Evolutionary conservation across 1,140 invertebrate species (phyloP).

Genomic region (Notospermus geniculatus): DNA sequence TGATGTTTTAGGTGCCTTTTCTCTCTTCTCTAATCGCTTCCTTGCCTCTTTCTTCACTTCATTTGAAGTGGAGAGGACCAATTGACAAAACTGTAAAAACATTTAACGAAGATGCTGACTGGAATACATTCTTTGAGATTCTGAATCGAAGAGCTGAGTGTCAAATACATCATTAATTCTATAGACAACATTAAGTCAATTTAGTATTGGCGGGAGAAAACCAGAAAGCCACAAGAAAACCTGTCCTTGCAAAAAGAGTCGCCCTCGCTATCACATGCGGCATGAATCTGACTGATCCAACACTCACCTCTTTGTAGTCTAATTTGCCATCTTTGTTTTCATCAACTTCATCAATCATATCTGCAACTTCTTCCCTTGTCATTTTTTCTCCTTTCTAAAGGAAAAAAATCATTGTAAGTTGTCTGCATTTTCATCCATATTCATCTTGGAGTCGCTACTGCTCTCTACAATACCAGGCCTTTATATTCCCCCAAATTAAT

Average conservation of each 20-base stretch:
- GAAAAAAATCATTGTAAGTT: too few relatives aligned
- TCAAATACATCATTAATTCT: neutral
- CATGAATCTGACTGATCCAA: constrained; percentile 1
- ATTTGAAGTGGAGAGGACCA: constrained; percentile 43
- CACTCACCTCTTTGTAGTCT: constrained; percentile 50
- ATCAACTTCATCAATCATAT: constrained; percentile 53
- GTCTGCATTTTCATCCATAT: too few relatives aligned
- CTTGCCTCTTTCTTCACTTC: constrained; percentile 41
- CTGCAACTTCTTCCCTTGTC: constrained; percentile 40
- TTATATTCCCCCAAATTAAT: too few relatives aligned
- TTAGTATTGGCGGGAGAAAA: too few relatives aligned
- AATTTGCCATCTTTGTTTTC: constrained; percentile 52
- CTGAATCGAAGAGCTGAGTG: too few relatives aligned
- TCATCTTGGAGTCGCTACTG: too few relatives aligned
- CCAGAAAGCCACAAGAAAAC: too few relatives aligned
- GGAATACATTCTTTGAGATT: too few relatives aligned
- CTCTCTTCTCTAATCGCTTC: constrained; percentile 44
- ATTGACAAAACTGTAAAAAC: constrained; percentile 44
- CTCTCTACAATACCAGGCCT: too few relatives aligned
- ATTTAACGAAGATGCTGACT: too few relatives aligned
- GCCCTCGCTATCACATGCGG: too few relatives aligned
- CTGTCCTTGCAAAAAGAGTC: too few relatives aligned
- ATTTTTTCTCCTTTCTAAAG: constrained; percentile 49
- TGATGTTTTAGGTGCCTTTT: constrained; percentile 27
- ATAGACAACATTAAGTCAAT: constrained; percentile 2